A percentile compares a stretch with the other conserved stretches of the same genome.
Conservation (phyloP, 2,888 invertebrate genomes). For the Cabera pusaria region DNA sequence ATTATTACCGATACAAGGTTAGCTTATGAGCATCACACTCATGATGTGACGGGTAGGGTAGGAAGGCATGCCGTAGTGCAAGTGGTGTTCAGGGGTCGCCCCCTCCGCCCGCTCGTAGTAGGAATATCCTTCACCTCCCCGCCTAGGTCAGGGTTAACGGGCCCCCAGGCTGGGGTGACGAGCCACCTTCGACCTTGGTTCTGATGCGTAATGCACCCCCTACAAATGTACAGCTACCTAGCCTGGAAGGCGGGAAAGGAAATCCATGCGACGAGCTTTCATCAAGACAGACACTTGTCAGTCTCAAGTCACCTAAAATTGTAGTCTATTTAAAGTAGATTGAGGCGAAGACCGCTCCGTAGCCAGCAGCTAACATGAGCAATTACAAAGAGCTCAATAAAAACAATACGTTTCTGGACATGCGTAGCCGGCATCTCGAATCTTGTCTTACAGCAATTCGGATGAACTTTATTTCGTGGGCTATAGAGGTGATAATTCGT, state of each 20-base stretch:
- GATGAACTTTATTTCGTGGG: slow-evolving; percentile 51
- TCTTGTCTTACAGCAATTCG: slow-evolving; percentile 43
- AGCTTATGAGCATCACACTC: slow-evolving; percentile 38
- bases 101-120: slow-evolving; percentile 64
- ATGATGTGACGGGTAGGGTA: slow-evolving; percentile 62
- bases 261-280: too few relatives aligned
- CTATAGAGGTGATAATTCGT: slow-evolving; percentile 71
- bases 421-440: slow-evolving; percentile 69
- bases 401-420: slow-evolving; percentile 67
- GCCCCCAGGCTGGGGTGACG: slow-evolving; percentile 73
- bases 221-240: slow-evolving; percentile 25
- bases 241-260: background rate
- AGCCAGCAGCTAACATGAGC: slow-evolving; percentile 14
- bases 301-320: too few relatives aligned
- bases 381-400: slow-evolving; percentile 47
- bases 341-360: slow-evolving; percentile 1
- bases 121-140: slow-evolving; percentile 79
- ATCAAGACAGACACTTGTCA: too few relatives aligned
- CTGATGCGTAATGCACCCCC: slow-evolving; percentile 59
- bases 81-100: slow-evolving; percentile 55
- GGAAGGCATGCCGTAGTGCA: slow-evolving; percentile 65
- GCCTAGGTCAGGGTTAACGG: slow-evolving; percentile 82
- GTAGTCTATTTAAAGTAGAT: too few relatives aligned
- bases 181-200: slow-evolving; percentile 79
- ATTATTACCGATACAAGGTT: slow-evolving; percentile 24